Conservation (phyloP, 2,888 invertebrate species). For the Rotaria magnacalcarata region DNA sequence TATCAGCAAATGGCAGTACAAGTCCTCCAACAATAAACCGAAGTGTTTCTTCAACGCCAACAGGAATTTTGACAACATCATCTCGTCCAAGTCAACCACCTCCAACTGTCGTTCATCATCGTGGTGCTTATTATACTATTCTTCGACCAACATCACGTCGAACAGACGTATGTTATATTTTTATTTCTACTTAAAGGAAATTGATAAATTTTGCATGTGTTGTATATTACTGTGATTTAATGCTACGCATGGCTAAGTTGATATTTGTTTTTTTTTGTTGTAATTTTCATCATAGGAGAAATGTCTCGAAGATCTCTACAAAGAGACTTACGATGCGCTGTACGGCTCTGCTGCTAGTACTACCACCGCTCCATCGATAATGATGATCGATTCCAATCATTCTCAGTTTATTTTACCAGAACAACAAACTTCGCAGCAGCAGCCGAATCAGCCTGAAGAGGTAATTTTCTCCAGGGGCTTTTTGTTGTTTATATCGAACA, state of each 20-base stretch:
- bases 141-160: background rate
- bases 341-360: slow-evolving; percentile 32
- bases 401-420: background rate
- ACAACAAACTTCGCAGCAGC: background rate
- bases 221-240: background rate
- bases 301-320: slow-evolving; percentile 36
- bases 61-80: background rate
- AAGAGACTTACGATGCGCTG: slow-evolving; percentile 29
- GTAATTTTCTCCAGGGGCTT: slow-evolving; percentile 13
- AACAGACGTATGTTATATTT: background rate
- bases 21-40: background rate
- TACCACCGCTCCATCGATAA: background rate
- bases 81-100: background rate
- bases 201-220: background rate
- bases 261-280: slow-evolving; percentile 4
- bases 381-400: slow-evolving; percentile 14
- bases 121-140: slow-evolving; percentile 31
- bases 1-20: background rate
- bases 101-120: background rate
- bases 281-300: slow-evolving; percentile 20
- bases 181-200: background rate
- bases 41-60: background rate
- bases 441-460: slow-evolving; percentile 3
- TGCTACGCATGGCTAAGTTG: slow-evolving; percentile 14
- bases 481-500: background rate